Conservation (phyloP, 2,113 vertebrate genomes). For the Sander vitreus region DNA sequence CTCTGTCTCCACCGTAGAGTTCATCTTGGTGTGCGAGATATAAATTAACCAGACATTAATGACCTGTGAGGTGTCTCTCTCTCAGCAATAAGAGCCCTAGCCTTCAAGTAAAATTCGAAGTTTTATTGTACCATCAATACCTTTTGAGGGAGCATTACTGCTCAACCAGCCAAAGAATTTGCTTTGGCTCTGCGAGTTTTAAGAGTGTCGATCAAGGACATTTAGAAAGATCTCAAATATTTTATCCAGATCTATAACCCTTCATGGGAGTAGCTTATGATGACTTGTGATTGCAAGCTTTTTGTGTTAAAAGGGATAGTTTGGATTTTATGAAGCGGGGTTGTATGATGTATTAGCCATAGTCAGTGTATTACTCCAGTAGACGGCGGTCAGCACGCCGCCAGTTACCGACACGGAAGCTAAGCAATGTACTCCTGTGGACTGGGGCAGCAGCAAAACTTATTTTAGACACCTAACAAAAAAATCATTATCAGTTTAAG, state of each 20-base stretch:
- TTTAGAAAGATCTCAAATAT: constrained; percentile 18
- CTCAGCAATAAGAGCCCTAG: constrained; percentile 44
- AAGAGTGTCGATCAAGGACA: constrained; percentile 33
- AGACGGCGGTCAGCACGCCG: no score
- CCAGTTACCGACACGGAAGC: no score
- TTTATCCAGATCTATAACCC: constrained; percentile 24
- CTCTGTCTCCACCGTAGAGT: constrained; percentile 1
- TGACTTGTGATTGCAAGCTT: not conserved
- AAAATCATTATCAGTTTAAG: no score
- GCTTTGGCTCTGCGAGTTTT: constrained; percentile 55
- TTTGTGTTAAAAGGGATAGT: not conserved
- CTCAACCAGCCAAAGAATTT: constrained; percentile 58
- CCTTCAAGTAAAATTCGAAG: constrained; percentile 56
- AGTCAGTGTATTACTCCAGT: no score
- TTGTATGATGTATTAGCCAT: no score
- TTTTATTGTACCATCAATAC: constrained; percentile 77
- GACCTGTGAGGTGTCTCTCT: constrained; percentile 45
- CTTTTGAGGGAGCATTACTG: constrained; percentile 66
- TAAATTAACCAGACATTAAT: constrained; percentile 75
- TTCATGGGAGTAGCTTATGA: not conserved
- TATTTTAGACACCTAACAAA: no score
- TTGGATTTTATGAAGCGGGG: no score
- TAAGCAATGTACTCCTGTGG: no score
- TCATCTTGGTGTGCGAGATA: constrained; percentile 31
- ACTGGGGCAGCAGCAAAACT: no score